Base-by-base conservation (phyloP, 2,888 invertebrate species). In the Ophioninae sp. region DNA sequence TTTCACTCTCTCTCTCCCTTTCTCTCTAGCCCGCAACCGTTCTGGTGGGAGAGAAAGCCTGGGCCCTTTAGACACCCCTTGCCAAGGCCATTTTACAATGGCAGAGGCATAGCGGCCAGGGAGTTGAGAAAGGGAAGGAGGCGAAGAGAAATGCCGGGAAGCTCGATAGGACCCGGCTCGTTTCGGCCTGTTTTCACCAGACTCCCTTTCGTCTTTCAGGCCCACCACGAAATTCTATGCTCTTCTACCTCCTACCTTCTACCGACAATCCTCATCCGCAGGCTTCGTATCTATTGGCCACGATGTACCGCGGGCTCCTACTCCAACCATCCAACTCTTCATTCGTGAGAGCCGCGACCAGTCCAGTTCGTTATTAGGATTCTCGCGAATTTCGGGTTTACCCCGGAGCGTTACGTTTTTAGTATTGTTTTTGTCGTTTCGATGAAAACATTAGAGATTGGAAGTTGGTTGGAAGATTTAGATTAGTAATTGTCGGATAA, bases 41-140 rank as follows among this genome's bases (percentile, higher is more conserved):
- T n/a, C 65, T 72, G 72, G 84, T 79, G 74, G 75, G 57, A 65
- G 69, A 78, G 30, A 72, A 65, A 13, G 68, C 67, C 57, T 8
- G 79, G 81, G 78, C 41, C 75, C 73, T 76, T 70, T 73, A 73
- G 72, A 50, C 78, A 79, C 84, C 84, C 84, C 84, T 84, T 81
- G 75, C 79, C 84, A 84, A 84, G 84, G 84, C 84, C 84, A 84
- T 79, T 81, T 44, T 37, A 81, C 84, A 81, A 81, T 76, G 83
- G 75, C 50, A 83, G 73, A 61, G 69, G 56, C 79, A 83, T 62
- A 73, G 64, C 74, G 64, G 23, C 73, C 59, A 64, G 57, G 77
- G 64, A 75, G 68, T 56, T 76, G 20, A 61, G 69, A 56, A 73
- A 64, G 41, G 13, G 50, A 30, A 30, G 21, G 61, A 62, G 67